Evolutionary conservation across 92 coral and sea anemone genomes (phyloP), one percentile per base, ranked within the genome.

Genomic region (Meandrina meandrites): DNA sequence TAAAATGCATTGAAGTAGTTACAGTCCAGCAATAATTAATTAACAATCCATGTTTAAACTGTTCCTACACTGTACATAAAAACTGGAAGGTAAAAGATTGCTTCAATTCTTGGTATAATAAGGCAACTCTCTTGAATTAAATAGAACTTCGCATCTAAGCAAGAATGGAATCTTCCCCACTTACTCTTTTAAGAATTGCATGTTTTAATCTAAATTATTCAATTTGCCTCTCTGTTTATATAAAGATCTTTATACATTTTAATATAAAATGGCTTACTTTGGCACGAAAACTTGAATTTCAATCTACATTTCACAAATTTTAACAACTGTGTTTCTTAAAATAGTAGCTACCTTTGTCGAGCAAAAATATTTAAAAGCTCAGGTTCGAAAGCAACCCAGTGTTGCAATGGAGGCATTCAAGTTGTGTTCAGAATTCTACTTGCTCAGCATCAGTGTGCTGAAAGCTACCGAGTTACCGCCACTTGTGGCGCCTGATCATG

Each of bases 401-500:
- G 78, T 21, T 72, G 45, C 76, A 36, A 72, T 73, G 50, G 78
- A 73, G 15, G 51, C 24, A 30, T 32, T 32, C 42, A 35, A 32
- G 27, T 69, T 31, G 40, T 34, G 75, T 73, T 36, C 78, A 73
- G 31, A 34, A 36, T 73, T 36, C 37, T 40, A 34, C 48, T 73
- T 11, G 85, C 32, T 40, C 37, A 60, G 68, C 30, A 60, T 30
- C 68, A 24, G 75, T 81, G 16, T 60, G 58, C 50, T 68, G 40
- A 84, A 66, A 85, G 68, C 82, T 77, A 85, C 83, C 57, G 88
- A 36, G 81, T 85, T 45, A 85, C 88, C n/a, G 82, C 88, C 75
- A 85, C 88, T 71, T 62, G 76, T 22, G 74, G 87, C 57, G n/a
- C n/a, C n/a, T 84, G 87, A 28, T 84, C 88, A 37, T 85, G 82